phyloP scores from a whole-genome alignment of 2,888 invertebrate genomes.

The Eristalinus aeneus region DNA sequence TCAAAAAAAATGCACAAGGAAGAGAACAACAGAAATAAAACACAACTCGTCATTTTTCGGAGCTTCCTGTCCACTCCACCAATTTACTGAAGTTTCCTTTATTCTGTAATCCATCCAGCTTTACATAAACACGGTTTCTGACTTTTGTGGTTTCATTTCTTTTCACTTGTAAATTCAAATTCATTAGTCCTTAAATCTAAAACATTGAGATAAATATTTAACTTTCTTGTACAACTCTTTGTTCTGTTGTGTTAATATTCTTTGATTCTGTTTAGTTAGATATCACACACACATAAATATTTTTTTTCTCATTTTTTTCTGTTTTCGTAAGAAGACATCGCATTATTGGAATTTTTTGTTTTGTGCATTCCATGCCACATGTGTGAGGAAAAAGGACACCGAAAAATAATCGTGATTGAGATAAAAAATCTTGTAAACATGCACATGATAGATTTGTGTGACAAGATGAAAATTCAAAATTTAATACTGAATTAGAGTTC shows the following conservation, averaged over 20 bases:
- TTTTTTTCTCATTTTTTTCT: slow-evolving; percentile 25
- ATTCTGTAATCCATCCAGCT: slow-evolving; percentile 28
- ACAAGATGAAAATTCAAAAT: slow-evolving; percentile 10
- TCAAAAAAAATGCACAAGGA: too few relatives aligned
- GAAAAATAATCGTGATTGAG: slow-evolving; percentile 49
- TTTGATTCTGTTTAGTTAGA: slow-evolving; percentile 13
- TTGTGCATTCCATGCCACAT: slow-evolving; percentile 36
- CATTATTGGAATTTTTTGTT: neutral
- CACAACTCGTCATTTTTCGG: slow-evolving; percentile 15
- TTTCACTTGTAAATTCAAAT: slow-evolving; percentile 43
- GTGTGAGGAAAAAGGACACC: slow-evolving; percentile 57
- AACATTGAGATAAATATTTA: slow-evolving; percentile 46
- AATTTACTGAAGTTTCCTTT: slow-evolving; percentile 37
- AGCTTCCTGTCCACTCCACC: slow-evolving; percentile 53
- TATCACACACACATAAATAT: slow-evolving; percentile 36
- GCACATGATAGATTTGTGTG: neutral
- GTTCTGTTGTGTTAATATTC: slow-evolving; percentile 8
- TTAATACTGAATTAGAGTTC: slow-evolving; percentile 58
- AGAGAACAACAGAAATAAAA: neutral
- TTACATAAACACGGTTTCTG: slow-evolving; percentile 38
- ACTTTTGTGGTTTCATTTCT: neutral
- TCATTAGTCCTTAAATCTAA: slow-evolving; percentile 22
- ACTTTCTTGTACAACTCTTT: slow-evolving; percentile 19
- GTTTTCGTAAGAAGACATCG: neutral
- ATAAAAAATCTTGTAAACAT: slow-evolving; percentile 42